Evolutionary conservation across 2,888 invertebrate species (phyloP).

Genomic region (Morpho achilles): DNA sequence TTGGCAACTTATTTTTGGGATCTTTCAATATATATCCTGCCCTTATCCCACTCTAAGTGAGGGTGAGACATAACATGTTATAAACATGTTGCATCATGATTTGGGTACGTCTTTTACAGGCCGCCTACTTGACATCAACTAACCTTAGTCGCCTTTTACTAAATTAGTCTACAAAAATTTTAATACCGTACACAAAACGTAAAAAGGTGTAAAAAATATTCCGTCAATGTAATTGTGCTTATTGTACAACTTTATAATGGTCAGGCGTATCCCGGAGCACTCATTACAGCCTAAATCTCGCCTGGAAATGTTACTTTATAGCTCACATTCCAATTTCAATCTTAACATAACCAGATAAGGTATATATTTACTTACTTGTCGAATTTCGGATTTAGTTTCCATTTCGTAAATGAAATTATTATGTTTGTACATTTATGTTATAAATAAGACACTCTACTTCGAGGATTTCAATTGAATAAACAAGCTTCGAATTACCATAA

Average conservation of each 20-base stretch:
- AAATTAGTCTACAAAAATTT: no score
- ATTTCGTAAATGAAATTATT: constrained; percentile 10
- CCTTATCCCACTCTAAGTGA: no score
- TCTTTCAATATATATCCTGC: no score
- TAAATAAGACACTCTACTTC: constrained; percentile 1
- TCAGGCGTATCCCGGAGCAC: constrained; percentile 7
- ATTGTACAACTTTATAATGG: constrained; percentile 15
- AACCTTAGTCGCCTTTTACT: no score
- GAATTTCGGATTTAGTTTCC: constrained; percentile 2
- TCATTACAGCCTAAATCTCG: constrained; percentile 4
- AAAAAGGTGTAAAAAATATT: background rate
- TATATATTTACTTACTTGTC: background rate
- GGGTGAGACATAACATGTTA: no score
- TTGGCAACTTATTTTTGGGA: no score
- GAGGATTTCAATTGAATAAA: constrained; percentile 2
- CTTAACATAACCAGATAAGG: constrained; percentile 3
- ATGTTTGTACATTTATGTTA: background rate
- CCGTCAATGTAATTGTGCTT: constrained; percentile 11
- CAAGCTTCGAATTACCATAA: constrained; percentile 3
- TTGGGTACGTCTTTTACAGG: no score
- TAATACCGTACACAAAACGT: background rate
- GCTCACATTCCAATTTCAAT: background rate
- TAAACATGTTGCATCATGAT: no score
- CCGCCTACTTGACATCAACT: no score
- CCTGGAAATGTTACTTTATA: background rate